A percentile compares a stretch with the other conserved stretches of the same genome.
These are phyloP conservation scores for Rallus crepitans DNA, from an alignment of 2,797 vertebrate genomes.

Conservation along the genomic window DNA sequence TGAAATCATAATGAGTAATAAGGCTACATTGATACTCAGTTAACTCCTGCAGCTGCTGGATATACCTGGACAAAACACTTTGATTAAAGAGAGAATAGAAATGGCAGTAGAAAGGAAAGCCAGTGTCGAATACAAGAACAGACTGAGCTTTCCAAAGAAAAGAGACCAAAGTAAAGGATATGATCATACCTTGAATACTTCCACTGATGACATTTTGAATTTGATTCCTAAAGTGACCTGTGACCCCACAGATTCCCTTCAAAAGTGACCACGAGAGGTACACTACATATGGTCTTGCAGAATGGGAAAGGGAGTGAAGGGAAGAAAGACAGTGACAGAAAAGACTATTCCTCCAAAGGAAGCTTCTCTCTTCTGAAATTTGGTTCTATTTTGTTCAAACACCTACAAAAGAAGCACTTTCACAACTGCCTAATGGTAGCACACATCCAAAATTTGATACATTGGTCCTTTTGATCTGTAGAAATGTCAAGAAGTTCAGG, in stretches of 20 bases:
- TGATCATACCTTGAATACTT: background rate
- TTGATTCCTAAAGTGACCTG: background rate
- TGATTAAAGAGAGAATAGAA: background rate
- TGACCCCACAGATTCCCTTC: background rate
- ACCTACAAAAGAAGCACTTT: background rate
- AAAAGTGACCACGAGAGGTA: background rate
- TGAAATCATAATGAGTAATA: background rate
- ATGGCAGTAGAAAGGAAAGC: background rate
- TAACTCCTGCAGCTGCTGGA: background rate
- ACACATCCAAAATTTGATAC: background rate
- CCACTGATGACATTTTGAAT: background rate
- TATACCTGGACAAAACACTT: background rate
- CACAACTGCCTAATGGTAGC: background rate
- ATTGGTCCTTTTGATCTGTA: background rate
- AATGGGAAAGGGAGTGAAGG: background rate
- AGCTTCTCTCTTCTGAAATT: background rate
- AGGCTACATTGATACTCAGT: background rate
- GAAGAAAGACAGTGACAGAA: background rate
- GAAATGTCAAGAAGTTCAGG: background rate
- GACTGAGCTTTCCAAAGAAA: background rate
- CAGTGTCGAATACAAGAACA: accelerated
- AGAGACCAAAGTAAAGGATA: background rate
- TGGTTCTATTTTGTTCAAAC: background rate
- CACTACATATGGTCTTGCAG: background rate
- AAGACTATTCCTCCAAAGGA: background rate